Conservation (phyloP, 2,797 vertebrate species). For the Pygocentrus nattereri region DNA sequence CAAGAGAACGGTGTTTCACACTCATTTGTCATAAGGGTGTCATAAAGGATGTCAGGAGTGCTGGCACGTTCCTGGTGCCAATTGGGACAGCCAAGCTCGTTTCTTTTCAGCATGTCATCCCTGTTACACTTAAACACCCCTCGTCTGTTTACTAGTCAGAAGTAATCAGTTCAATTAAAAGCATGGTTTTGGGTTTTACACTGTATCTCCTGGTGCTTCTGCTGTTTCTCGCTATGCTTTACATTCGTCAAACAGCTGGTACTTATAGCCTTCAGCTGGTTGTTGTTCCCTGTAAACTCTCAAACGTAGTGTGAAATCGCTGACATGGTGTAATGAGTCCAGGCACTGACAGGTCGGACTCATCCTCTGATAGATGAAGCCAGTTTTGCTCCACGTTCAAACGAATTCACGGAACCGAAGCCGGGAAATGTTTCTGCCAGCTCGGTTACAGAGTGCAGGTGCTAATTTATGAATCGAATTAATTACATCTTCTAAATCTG, state of each 20-base stretch:
- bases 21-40: constrained; percentile 27
- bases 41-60: constrained; percentile 32
- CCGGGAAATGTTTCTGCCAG: not conserved
- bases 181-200: not conserved
- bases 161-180: not conserved
- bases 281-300: not conserved
- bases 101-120: constrained; percentile 11
- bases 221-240: not conserved
- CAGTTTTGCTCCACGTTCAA: not conserved
- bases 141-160: not conserved
- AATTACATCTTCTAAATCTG: not conserved
- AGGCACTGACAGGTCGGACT: not conserved
- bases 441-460: no score
- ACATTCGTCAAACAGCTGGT: not conserved
- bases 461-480: not conserved
- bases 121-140: not conserved
- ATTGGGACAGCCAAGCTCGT: constrained; percentile 11
- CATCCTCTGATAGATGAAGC: not conserved
- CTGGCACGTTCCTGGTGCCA: constrained; percentile 19
- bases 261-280: not conserved
- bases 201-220: not conserved
- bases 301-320: not conserved
- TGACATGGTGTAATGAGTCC: not conserved
- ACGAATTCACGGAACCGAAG: not conserved
- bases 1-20: constrained; percentile 19